Percentiles rank a stretch among this genome's conserved stretches.
Evolutionary conservation across 2,113 vertebrate species (phyloP).

Genomic region (Acrocephalus arundinaceus): DNA sequence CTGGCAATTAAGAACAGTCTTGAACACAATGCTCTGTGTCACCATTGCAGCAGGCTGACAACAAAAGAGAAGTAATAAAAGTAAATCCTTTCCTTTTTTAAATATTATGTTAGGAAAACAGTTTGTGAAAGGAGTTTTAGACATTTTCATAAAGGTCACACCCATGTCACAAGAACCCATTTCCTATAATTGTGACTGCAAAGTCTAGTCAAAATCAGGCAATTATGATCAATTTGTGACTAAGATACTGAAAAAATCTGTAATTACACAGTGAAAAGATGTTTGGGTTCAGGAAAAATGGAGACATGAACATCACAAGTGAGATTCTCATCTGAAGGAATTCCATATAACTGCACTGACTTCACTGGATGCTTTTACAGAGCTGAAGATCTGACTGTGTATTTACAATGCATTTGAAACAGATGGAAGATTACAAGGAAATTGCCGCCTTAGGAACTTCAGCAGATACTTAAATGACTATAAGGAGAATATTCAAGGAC

Average conservation of each 20-base stretch:
- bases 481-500: constrained; percentile 1
- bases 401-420: background rate
- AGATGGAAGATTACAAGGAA: background rate
- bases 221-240: background rate
- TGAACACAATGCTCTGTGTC: background rate
- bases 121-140: background rate
- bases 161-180: background rate
- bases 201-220: background rate
- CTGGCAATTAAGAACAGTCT: background rate
- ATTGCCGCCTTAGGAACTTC: background rate
- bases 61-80: background rate
- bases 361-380: background rate
- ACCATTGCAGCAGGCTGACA: background rate
- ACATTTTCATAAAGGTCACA: background rate
- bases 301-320: background rate
- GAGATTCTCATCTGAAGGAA: background rate
- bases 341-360: background rate
- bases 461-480: background rate
- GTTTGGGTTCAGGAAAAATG: background rate
- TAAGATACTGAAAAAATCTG: background rate
- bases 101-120: background rate
- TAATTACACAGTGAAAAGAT: background rate
- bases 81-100: background rate
- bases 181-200: background rate
- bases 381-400: background rate